Evolutionary conservation across 2,888 invertebrate species (phyloP), one percentile per base, ranked within the genome.

Genomic region (Gastracanthus pulcherrimus): DNA sequence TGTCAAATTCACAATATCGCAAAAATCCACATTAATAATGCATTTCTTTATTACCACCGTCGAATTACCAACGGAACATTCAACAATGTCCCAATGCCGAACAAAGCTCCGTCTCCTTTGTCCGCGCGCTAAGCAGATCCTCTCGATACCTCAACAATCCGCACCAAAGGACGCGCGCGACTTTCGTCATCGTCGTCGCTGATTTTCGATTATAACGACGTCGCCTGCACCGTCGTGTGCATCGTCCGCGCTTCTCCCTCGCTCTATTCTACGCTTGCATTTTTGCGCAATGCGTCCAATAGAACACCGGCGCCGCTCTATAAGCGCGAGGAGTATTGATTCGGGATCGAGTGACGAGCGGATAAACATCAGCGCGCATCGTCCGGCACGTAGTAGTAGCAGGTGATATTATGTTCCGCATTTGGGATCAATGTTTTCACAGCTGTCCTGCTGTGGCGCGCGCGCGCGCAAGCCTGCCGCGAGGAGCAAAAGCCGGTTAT

Each of bases 381-480:
- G 70, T 16, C 64, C 72, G 74, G 34, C 64, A 69, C 51, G 69
- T 77, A 76, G 29, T 77, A 76, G 29, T 31, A 60, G 76, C 78
- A 78, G 82, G 82, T 82, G 82, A 82, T 78, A 82, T 82, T 78
- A 79, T 58, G 70, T 71, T 58, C 71, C 75, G 81, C 41, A 70
- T 71, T 82, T 36, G 75, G 78, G 82, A 82, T 82, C 82, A 82
- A 82, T 82, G 82, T 79, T 82, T 82, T 74, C 75, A 77, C 82
- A 82, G 82, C 78, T 82, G 82, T 72, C 69, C 77, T 64, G 62
- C 60, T 48, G 74, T 11, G 60, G n/a, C 48, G 29, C 60, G 36
- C 16, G 23, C 41, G 34, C n/a, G 41, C 3, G 26, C 13, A n/a
- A n/a, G 51, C 51, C 5, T 23, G 38, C 29, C 23, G 64, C 34